Evolutionary conservation across 2,113 vertebrate genomes (phyloP).

Genomic region (Poeciliopsis prolifica): DNA sequence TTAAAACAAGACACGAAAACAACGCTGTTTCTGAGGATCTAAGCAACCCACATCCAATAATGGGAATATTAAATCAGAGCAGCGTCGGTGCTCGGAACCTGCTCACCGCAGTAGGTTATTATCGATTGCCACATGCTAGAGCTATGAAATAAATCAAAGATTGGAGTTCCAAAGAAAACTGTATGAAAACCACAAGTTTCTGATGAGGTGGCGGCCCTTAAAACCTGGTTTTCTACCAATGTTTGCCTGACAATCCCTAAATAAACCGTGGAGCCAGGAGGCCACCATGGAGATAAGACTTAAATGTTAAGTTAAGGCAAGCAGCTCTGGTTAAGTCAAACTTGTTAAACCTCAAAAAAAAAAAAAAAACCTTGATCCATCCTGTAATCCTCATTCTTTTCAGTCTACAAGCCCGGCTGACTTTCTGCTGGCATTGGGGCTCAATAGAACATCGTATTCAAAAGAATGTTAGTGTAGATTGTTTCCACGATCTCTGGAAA

Average conservation of each 20-base stretch:
- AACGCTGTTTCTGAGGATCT: constrained; percentile 41
- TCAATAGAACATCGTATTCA: constrained; percentile 10
- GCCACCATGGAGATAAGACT: constrained; percentile 23
- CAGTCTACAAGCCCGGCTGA: neutral
- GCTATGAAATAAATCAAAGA: constrained; percentile 38
- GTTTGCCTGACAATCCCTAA: constrained; percentile 28
- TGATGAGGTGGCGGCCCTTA: constrained; percentile 72
- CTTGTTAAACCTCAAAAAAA: constrained; percentile 46
- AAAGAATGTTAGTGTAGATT: neutral
- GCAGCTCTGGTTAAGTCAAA: constrained; percentile 35
- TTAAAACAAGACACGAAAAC: constrained; percentile 31
- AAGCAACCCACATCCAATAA: constrained; percentile 61
- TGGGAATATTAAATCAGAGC: constrained; percentile 62
- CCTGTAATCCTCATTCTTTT: constrained; percentile 10
- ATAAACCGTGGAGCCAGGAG: constrained; percentile 43
- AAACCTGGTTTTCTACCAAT: constrained; percentile 37
- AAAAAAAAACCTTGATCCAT: constrained; percentile 53
- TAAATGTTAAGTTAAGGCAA: constrained; percentile 58
- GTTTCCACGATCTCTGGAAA: constrained; percentile 30
- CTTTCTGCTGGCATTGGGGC: neutral
- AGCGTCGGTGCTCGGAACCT: constrained; percentile 30
- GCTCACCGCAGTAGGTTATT: constrained; percentile 59
- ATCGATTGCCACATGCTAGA: constrained; percentile 63
- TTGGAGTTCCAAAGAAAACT: constrained; percentile 46
- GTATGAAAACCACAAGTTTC: constrained; percentile 46